These are phyloP conservation scores for Ernsta delagoae DNA, from an alignment of 2,888 invertebrate species.

Conservation along the genomic window DNA sequence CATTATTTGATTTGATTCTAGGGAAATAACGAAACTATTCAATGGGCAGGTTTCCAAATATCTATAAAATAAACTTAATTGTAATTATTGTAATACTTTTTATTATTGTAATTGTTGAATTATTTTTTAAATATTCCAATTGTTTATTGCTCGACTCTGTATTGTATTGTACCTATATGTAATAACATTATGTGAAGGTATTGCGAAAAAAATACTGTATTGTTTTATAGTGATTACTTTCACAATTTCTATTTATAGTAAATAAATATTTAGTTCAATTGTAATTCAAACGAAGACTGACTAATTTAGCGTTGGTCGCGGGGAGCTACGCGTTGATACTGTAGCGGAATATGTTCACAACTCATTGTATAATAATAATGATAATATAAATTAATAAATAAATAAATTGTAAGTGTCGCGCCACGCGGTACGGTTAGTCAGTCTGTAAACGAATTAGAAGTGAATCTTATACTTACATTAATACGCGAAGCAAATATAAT, in stretches of 20 bases:
- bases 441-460: constrained; percentile 36
- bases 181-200: constrained; percentile 24
- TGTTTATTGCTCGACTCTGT: constrained; percentile 36
- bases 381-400: too few species aligned
- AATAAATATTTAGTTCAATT: constrained; percentile 38
- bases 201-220: constrained; percentile 27
- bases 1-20: constrained; percentile 68
- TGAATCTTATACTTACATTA: too few species aligned
- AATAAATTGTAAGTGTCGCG: constrained; percentile 8
- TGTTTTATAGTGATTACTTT: constrained; percentile 34
- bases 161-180: constrained; percentile 30
- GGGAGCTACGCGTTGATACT: constrained; percentile 9
- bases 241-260: constrained; percentile 36
- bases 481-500: too few species aligned
- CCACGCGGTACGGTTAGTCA: constrained; percentile 30
- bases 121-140: constrained; percentile 38
- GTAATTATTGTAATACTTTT: constrained; percentile 37
- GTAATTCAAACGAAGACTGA: constrained; percentile 37
- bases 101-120: constrained; percentile 36
- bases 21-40: constrained; percentile 60
- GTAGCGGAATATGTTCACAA: constrained; percentile 23
- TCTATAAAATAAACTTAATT: constrained; percentile 35
- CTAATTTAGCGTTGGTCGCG: constrained; percentile 29
- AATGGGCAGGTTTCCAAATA: constrained; percentile 69
- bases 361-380: constrained; percentile 14